Conservation (phyloP, 2,113 vertebrate species). For the Phainopepla nitens region DNA sequence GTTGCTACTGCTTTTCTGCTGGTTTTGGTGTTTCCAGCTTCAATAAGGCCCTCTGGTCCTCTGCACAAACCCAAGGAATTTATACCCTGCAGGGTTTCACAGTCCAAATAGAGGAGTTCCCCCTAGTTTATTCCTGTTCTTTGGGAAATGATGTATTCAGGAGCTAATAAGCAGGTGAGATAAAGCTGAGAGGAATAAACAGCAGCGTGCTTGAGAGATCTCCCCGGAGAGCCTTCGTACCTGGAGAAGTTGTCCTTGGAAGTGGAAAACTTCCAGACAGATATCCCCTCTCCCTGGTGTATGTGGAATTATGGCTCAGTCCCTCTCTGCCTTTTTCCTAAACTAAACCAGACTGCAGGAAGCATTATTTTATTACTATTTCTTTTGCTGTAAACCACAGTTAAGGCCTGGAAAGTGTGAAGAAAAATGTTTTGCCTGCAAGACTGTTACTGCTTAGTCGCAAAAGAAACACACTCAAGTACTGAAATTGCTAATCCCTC, state of each 20-base stretch:
- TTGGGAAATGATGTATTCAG: background rate
- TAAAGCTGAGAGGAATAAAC: background rate
- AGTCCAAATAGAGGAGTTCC: background rate
- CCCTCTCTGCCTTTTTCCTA: background rate
- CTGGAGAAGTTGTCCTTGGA: background rate
- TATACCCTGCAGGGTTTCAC: background rate
- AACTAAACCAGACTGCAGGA: background rate
- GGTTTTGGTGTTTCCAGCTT: background rate
- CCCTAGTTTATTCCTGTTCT: background rate
- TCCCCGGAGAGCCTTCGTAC: background rate
- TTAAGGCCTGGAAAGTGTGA: background rate
- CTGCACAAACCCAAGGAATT: background rate
- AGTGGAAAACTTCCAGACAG: background rate
- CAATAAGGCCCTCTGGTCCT: background rate
- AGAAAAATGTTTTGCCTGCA: background rate
- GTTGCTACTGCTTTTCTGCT: background rate
- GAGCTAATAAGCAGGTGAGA: background rate
- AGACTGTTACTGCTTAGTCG: background rate
- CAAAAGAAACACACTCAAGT: background rate
- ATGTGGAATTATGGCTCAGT: background rate
- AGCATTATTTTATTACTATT: background rate
- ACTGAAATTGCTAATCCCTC: background rate
- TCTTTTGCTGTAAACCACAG: background rate
- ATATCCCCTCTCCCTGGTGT: accelerated
- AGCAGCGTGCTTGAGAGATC: background rate